phyloP scores from a whole-genome alignment of 2,888 invertebrate species.

The Amaurobius ferox region DNA sequence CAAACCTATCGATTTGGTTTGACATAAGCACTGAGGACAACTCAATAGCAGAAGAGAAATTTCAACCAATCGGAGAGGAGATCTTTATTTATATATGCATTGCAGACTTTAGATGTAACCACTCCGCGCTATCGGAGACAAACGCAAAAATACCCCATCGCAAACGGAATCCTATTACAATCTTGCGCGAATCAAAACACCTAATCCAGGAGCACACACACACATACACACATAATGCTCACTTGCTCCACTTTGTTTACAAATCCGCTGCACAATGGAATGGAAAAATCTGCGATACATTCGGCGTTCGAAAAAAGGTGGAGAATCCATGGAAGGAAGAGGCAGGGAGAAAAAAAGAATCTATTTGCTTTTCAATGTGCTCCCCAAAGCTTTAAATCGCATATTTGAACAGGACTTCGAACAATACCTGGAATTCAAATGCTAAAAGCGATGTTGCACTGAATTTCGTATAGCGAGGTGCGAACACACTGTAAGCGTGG shows the following conservation, averaged over 20 bases:
- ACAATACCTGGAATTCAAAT: slow-evolving; percentile 8
- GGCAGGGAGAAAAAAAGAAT: neutral
- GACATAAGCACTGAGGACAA: neutral
- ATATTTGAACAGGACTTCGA: slow-evolving; percentile 1
- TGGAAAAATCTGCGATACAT: neutral
- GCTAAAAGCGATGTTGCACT: neutral
- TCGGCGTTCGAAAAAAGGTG: neutral
- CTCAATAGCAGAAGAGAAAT: neutral
- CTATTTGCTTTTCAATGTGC: slow-evolving; percentile 9
- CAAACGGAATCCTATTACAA: slow-evolving; percentile 3
- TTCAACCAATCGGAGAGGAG: neutral
- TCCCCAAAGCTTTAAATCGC: neutral
- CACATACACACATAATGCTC: slow-evolving; percentile 2
- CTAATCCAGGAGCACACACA: neutral
- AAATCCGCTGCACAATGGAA: slow-evolving; percentile 14
- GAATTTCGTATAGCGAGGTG: neutral
- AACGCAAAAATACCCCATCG: slow-evolving; percentile 3
- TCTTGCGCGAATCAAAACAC: neutral
- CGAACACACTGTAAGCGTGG: no score
- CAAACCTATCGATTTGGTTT: neutral
- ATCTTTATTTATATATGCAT: slow-evolving; percentile 13
- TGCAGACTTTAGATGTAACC: neutral
- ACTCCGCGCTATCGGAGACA: neutral
- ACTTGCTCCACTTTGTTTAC: slow-evolving; percentile 3
- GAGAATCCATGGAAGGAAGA: no score